phyloP scores from a whole-genome alignment of 2,888 invertebrate species.

The Tolmerus cingulatus region DNA sequence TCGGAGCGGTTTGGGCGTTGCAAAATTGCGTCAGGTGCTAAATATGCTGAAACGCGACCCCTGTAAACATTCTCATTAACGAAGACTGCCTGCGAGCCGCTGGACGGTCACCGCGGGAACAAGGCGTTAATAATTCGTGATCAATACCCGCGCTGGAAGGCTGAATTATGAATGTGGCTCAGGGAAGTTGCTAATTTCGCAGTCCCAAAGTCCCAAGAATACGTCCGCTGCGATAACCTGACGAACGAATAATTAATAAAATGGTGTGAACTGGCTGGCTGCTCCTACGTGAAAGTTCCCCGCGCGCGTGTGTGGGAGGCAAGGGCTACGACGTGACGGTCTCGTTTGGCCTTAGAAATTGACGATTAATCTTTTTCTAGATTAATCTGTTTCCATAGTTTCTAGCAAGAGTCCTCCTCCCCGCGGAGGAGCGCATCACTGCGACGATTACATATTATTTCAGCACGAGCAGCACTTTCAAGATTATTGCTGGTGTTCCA shows the following conservation, averaged over 20 bases:
- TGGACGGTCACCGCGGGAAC: background rate
- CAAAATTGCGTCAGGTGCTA: slow-evolving; percentile 31
- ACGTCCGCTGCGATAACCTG: background rate
- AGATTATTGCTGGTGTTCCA: background rate
- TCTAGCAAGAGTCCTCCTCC: background rate
- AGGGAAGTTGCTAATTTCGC: background rate
- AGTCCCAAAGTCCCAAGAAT: background rate
- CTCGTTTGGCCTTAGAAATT: background rate
- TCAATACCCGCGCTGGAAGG: background rate
- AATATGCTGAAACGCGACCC: background rate
- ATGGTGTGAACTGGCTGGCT: background rate
- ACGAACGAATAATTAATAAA: background rate
- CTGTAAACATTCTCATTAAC: slow-evolving; percentile 34
- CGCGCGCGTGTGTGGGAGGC: background rate
- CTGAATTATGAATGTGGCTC: background rate
- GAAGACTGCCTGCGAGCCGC: background rate
- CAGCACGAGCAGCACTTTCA: background rate
- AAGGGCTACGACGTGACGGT: background rate
- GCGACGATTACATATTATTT: background rate
- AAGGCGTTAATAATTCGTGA: slow-evolving; percentile 27
- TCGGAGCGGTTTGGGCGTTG: background rate
- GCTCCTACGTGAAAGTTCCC: background rate
- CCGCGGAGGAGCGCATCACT: background rate
- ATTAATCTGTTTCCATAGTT: background rate
- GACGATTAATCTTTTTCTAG: background rate